Evolutionary conservation across 2,113 vertebrate species (phyloP).

Genomic region (Cathartes aura): DNA sequence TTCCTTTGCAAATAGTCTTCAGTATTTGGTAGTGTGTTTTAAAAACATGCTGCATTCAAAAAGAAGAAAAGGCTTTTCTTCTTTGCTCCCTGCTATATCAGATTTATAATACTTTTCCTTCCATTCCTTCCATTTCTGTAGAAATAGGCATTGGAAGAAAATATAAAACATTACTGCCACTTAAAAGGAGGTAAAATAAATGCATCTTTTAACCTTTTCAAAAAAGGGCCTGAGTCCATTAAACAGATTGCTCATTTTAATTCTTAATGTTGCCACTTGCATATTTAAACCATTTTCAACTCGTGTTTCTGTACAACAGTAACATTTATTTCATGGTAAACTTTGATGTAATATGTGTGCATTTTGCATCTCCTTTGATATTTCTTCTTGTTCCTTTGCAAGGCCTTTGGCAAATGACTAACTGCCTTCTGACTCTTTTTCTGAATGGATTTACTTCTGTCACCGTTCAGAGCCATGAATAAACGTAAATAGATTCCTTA

Average conservation of each 20-base stretch:
- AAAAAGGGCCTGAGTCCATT: neutral
- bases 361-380: slow-evolving; percentile 55
- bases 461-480: slow-evolving; percentile 4
- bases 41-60: neutral
- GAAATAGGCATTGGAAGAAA: neutral
- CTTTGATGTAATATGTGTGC: slow-evolving; percentile 38
- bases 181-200: slow-evolving; percentile 39
- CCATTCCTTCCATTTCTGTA: neutral
- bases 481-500: slow-evolving; percentile 24
- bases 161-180: neutral
- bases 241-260: slow-evolving; percentile 25
- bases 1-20: neutral
- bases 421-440: slow-evolving; percentile 2
- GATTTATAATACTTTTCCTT: neutral
- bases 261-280: slow-evolving; percentile 34
- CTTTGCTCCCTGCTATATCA: neutral
- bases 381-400: slow-evolving; percentile 32
- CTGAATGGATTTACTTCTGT: slow-evolving; percentile 8
- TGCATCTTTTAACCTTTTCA: slow-evolving; percentile 16
- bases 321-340: slow-evolving; percentile 60
- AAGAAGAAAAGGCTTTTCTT: neutral
- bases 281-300: neutral
- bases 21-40: neutral
- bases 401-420: slow-evolving; percentile 41
- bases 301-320: neutral